Percentiles rank a stretch among this genome's conserved stretches.
Conservation (phyloP, 2,888 invertebrate genomes). For the Chloroclystis v-ata region DNA sequence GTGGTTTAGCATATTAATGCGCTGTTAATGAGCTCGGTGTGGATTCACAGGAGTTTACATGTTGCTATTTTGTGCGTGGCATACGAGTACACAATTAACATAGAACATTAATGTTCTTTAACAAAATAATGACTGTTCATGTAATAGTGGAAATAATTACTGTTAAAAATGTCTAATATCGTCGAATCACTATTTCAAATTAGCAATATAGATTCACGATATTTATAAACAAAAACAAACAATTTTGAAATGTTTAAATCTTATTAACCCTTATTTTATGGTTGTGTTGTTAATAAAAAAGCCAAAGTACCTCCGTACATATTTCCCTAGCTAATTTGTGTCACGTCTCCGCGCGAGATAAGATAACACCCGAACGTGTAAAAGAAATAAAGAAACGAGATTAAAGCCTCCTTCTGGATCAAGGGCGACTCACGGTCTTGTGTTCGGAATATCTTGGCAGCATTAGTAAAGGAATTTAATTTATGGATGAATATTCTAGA, state of each 20-base stretch:
- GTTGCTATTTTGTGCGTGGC: background rate
- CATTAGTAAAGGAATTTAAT: background rate
- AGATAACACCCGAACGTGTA: constrained; percentile 7
- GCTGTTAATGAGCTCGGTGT: constrained; percentile 7
- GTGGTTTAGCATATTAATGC: constrained; percentile 23
- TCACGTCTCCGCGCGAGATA: constrained; percentile 6
- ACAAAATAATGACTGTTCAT: too few species aligned
- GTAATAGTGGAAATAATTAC: too few species aligned
- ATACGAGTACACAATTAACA: too few species aligned
- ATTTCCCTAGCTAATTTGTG: constrained; percentile 7
- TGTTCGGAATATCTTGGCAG: background rate
- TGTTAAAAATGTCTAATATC: too few species aligned
- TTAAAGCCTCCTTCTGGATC: constrained; percentile 3
- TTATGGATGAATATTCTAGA: background rate
- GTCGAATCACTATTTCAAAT: too few species aligned
- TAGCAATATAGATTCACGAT: too few species aligned
- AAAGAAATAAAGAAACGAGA: constrained; percentile 13
- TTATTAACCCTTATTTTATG: too few species aligned
- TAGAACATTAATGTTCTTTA: too few species aligned
- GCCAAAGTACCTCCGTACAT: background rate
- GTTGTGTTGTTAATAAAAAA: too few species aligned
- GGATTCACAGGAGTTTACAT: constrained; percentile 5
- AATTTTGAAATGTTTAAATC: too few species aligned
- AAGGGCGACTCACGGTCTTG: constrained; percentile 1
- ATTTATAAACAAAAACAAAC: too few species aligned